phyloP scores from a whole-genome alignment of 2,797 vertebrate species.

The Sandelia bainsii region DNA sequence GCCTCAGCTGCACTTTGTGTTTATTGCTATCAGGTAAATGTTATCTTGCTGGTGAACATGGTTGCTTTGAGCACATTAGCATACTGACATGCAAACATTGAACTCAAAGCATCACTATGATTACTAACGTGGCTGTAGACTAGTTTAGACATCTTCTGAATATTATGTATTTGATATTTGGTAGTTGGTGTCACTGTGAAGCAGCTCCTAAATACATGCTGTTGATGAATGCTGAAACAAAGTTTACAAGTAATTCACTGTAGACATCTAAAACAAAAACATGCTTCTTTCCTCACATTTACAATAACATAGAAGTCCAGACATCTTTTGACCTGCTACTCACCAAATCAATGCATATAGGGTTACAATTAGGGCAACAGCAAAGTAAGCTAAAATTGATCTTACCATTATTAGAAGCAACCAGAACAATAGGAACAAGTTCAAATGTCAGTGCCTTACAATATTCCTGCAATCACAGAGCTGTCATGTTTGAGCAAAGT shows the following conservation, averaged over 20 bases:
- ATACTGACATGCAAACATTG: too few relatives aligned
- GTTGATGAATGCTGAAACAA: not conserved
- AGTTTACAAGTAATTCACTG: not conserved
- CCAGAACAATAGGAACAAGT: not conserved
- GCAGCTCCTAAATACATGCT: not conserved
- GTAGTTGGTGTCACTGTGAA: not conserved
- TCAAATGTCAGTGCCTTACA: slow-evolving; percentile 37
- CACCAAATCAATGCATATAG: slow-evolving; percentile 6
- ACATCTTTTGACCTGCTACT: slow-evolving; percentile 23
- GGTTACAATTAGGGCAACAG: not conserved
- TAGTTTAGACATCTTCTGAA: too few relatives aligned
- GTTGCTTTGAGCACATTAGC: too few relatives aligned
- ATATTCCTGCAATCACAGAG: slow-evolving; percentile 36
- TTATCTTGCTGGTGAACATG: too few relatives aligned
- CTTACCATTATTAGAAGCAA: slow-evolving; percentile 44
- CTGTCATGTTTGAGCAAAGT: slow-evolving; percentile 16
- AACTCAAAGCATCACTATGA: too few relatives aligned
- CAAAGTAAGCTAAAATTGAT: slow-evolving; percentile 19
- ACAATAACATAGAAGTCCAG: slow-evolving; percentile 10
- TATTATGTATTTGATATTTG: not conserved
- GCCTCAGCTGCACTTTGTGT: too few relatives aligned
- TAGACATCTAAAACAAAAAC: not conserved
- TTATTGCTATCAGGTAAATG: too few relatives aligned
- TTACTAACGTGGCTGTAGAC: not conserved
- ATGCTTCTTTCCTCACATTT: not conserved